Evolutionary conservation across 2,888 invertebrate genomes (phyloP).

Genomic region (Ctena decussata): DNA sequence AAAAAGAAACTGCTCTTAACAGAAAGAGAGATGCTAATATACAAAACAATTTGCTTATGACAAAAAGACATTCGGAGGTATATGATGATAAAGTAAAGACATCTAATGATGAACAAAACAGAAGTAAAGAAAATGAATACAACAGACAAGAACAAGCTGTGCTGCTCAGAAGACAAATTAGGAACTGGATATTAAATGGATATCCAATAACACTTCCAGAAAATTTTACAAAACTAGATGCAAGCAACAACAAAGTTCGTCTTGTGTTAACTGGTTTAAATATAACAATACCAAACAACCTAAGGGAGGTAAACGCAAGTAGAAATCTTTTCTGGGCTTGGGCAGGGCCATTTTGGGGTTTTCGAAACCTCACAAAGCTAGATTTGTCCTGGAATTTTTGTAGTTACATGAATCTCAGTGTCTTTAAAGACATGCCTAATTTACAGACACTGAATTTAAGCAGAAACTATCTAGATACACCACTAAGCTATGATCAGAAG

Average conservation of each 20-base stretch:
- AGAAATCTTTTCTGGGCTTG: constrained; percentile 33
- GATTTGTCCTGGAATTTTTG: constrained; percentile 47
- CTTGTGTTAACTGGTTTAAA: neutral
- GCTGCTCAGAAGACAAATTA: no score
- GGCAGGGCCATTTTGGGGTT: constrained; percentile 33
- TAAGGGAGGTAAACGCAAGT: constrained; percentile 21
- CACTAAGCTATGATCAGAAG: constrained; percentile 21
- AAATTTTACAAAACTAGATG: neutral
- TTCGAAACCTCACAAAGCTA: constrained; percentile 25
- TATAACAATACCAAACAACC: constrained; percentile 20
- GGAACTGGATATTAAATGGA: no score
- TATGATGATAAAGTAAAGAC: no score
- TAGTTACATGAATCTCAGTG: neutral
- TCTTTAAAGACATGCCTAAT: constrained; percentile 12
- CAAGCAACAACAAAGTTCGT: neutral
- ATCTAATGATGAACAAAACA: no score
- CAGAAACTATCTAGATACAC: constrained; percentile 31
- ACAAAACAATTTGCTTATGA: no score
- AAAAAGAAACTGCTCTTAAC: no score
- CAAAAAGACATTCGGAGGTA: no score
- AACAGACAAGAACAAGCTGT: no score
- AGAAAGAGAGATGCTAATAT: no score
- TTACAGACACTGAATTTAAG: constrained; percentile 27
- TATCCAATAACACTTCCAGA: neutral
- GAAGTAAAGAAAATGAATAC: no score